A percentile compares a stretch with the other conserved stretches of the same genome.
phyloP scores from a whole-genome alignment of 2,113 vertebrate species.

The Neolamprologus sp. region DNA sequence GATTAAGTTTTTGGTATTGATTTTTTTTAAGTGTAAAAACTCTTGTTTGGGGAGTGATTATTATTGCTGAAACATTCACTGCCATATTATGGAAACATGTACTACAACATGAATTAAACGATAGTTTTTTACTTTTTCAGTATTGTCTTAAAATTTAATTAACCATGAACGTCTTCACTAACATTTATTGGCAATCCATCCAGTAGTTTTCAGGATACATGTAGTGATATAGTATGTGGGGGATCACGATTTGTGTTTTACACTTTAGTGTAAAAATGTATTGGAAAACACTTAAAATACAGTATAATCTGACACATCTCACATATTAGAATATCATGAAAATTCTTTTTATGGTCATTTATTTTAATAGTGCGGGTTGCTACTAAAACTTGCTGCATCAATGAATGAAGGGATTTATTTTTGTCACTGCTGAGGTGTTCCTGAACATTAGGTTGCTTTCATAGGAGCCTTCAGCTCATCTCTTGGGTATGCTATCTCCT shows the following conservation, averaged over 20 bases:
- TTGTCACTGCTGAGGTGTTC: neutral
- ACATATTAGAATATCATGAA: neutral
- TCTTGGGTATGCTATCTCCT: neutral
- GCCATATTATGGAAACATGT: constrained; percentile 87
- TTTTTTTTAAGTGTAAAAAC: constrained; percentile 47
- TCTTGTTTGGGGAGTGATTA: constrained; percentile 81
- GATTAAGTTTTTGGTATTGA: constrained; percentile 57
- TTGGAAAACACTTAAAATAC: neutral
- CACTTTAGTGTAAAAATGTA: neutral
- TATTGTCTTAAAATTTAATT: constrained; percentile 50
- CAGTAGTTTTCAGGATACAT: neutral
- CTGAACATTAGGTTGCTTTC: neutral
- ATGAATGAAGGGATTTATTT: neutral
- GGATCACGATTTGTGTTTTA: neutral
- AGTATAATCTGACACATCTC: neutral
- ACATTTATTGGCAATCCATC: neutral
- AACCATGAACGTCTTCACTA: neutral
- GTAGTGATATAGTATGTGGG: neutral
- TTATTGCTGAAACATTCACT: constrained; percentile 84
- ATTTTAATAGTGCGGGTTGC: neutral
- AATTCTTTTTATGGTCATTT: neutral
- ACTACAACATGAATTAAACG: constrained; percentile 93
- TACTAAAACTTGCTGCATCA: neutral
- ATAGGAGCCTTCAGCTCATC: neutral
- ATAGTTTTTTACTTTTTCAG: constrained; percentile 96